These are phyloP conservation scores for Alauda arvensis DNA, from an alignment of 2,797 vertebrate species.

Conservation along the genomic window DNA sequence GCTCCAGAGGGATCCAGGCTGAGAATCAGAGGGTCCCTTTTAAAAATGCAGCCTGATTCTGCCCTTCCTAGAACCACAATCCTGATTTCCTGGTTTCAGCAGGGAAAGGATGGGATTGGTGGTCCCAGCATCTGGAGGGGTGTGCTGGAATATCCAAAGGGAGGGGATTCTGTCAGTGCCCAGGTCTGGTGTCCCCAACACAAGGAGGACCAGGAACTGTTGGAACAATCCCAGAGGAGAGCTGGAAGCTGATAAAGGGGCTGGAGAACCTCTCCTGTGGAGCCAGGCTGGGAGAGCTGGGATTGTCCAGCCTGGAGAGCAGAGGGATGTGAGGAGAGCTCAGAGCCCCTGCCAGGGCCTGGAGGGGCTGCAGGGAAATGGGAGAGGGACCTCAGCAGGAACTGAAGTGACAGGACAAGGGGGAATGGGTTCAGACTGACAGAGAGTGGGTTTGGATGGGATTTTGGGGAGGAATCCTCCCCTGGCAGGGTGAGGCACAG, in stretches of 20 bases:
- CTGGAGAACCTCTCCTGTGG: neutral
- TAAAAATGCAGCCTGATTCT: neutral
- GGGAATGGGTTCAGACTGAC: neutral
- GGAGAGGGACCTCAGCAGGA: neutral
- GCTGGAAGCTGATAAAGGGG: accelerated
- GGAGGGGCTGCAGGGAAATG: neutral
- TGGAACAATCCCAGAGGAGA: neutral
- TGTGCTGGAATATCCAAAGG: neutral
- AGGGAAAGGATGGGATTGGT: neutral
- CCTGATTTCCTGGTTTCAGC: too few species aligned
- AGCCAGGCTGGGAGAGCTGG: neutral
- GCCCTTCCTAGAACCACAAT: neutral
- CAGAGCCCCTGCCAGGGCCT: neutral
- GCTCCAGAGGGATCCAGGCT: neutral
- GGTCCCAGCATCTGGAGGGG: neutral
- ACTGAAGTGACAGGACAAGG: neutral
- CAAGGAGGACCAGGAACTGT: neutral
- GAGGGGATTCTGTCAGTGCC: neutral
- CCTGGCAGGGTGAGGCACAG: neutral
- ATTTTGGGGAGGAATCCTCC: neutral
- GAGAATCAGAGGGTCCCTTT: neutral
- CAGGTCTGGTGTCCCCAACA: neutral
- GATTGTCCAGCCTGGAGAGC: neutral
- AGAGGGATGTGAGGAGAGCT: neutral
- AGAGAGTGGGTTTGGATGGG: too few species aligned